Evolutionary conservation across 2,888 invertebrate genomes (phyloP).

Genomic region (Deilephila porcellus): DNA sequence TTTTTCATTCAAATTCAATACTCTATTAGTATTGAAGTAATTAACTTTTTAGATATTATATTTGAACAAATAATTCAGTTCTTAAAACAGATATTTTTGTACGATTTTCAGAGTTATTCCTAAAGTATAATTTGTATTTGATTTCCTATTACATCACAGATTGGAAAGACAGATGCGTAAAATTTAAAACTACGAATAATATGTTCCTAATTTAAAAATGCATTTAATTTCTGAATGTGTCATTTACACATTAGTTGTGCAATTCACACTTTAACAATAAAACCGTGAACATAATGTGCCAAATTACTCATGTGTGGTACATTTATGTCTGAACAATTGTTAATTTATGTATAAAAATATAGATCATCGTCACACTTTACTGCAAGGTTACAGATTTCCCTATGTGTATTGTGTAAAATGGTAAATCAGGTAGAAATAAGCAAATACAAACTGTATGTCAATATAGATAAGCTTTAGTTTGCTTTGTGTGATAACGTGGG

Average conservation of each 20-base stretch:
- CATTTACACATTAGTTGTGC: neutral
- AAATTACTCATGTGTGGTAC: neutral
- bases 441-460: neutral
- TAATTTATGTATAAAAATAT: conserved; percentile 17
- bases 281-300: neutral
- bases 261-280: too few species aligned
- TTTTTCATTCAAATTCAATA: neutral
- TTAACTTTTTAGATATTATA: too few species aligned
- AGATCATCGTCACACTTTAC: neutral
- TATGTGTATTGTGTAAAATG: neutral
- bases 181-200: too few species aligned
- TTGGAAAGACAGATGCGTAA: too few species aligned
- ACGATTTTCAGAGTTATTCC: too few species aligned
- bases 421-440: neutral
- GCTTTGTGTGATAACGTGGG: neutral
- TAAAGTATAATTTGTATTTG: too few species aligned
- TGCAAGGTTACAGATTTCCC: conserved; percentile 12
- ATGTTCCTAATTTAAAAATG: neutral
- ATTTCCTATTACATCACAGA: too few species aligned
- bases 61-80: too few species aligned
- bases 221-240: neutral
- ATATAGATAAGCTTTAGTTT: conserved; percentile 1
- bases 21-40: neutral
- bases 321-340: conserved; percentile 12
- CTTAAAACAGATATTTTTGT: too few species aligned